Evolutionary conservation across 1,140 invertebrate genomes (phyloP).

Genomic region (Neotoxoptera formosana): DNA sequence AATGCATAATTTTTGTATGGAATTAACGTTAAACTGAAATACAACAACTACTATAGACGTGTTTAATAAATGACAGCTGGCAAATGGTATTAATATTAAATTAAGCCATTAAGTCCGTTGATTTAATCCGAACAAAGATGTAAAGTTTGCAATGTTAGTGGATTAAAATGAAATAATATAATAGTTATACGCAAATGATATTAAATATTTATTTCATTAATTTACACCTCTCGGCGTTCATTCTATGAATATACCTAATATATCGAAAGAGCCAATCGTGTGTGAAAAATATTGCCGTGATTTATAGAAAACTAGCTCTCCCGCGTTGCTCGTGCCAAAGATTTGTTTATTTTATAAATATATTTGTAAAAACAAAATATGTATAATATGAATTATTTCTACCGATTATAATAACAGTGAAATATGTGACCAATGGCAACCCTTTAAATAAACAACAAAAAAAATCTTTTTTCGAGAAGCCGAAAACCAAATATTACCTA

Average conservation of each 20-base stretch:
- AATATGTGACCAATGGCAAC: too few species aligned
- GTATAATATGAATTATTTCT: too few species aligned
- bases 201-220: too few species aligned
- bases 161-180: not conserved
- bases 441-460: too few species aligned
- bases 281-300: not conserved
- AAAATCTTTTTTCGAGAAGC: too few species aligned
- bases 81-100: not conserved
- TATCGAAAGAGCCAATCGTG: not conserved
- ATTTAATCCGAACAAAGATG: not conserved
- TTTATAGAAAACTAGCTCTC: not conserved
- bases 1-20: not conserved
- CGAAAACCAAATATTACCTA: too few species aligned
- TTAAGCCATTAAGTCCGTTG: not conserved
- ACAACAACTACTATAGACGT: not conserved
- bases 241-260: not conserved
- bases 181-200: not conserved
- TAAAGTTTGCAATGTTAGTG: not conserved
- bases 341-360: too few species aligned
- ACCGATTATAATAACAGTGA: too few species aligned
- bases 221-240: not conserved
- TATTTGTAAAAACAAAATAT: too few species aligned
- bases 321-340: too few species aligned
- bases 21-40: not conserved
- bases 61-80: not conserved